Evolutionary conservation across 2,888 invertebrate species (phyloP), one percentile per base, ranked within the genome.

Genomic region (Orchesellides sinensis): DNA sequence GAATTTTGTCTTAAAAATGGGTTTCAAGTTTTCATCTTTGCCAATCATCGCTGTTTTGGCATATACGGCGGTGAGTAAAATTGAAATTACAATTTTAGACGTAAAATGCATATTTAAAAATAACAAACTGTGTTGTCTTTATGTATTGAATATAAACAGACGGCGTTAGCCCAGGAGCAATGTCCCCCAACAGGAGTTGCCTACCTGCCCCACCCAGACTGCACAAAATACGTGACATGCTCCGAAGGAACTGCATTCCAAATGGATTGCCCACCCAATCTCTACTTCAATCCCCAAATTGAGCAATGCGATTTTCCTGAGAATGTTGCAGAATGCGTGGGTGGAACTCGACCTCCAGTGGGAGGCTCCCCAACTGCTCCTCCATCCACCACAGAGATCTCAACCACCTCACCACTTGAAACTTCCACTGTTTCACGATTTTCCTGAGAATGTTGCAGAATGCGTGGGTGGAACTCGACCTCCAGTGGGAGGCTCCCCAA

Each of bases 251-350:
- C 25, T 0, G 40, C 65, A n/a, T 19, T 73, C 25, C 45, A 40
- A 32, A 56, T 70, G 56, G 54, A 21, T 2, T 79, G 79, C 17
- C 70, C 79, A n/a, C 35, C 27, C 0, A 12, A 12, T 27, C 63
- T 81, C 17, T 68, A 74, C 25, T 81, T 54, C 40, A 81, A 81
- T 32, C 45, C 72, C 14, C 17, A 21, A 5, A 21, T 27, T 1
- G 19, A 35, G 12, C 61, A 70, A 14, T 82, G 82, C 21, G 83
- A 83, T 52, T 83, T 56, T 19, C 54, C 35, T 10, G 47, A 66
- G 23, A 81, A 74, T 27, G 81, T 81, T 14, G 59, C 68, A 14
- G 81, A 81, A 47, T 81, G 81, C 19, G 27, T 54, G 14, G 81
- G 68, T 19, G 81, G 81, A 54, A 81, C 69, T 21, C 52, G 69